phyloP scores from a whole-genome alignment of 2,888 invertebrate species.

The Apamea epomidion region DNA sequence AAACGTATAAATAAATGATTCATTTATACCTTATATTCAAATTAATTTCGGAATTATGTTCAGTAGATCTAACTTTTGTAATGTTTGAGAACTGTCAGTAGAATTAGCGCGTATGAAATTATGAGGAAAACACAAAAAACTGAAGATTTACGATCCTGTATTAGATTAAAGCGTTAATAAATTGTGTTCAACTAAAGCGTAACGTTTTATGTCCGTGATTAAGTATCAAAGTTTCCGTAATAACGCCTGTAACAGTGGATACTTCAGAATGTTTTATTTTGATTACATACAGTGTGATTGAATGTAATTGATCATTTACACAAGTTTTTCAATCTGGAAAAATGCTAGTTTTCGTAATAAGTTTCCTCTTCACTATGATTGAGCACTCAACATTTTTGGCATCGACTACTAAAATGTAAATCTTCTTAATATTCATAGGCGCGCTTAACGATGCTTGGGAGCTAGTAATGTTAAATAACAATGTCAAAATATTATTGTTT shows the following conservation, averaged over 20 bases:
- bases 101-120: slow-evolving; percentile 39
- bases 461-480: background rate
- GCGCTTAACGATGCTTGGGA: slow-evolving; percentile 1
- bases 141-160: slow-evolving; percentile 60
- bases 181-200: slow-evolving; percentile 59
- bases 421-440: background rate
- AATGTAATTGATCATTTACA: slow-evolving; percentile 52
- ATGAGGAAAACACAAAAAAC: slow-evolving; percentile 43
- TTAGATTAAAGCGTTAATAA: slow-evolving; percentile 67
- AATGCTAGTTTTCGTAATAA: slow-evolving; percentile 33
- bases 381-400: slow-evolving; percentile 25
- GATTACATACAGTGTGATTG: slow-evolving; percentile 44
- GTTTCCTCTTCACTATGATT: slow-evolving; percentile 33
- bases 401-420: slow-evolving; percentile 5
- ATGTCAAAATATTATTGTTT: background rate
- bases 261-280: slow-evolving; percentile 62
- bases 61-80: slow-evolving; percentile 1
- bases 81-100: slow-evolving; percentile 36
- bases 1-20: background rate
- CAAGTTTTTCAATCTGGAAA: slow-evolving; percentile 61
- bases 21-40: background rate
- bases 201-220: slow-evolving; percentile 63
- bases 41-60: slow-evolving; percentile 17
- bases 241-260: slow-evolving; percentile 55
- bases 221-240: slow-evolving; percentile 64